Conservation (phyloP, 2,888 invertebrate species). For the Torymus tubicola region DNA sequence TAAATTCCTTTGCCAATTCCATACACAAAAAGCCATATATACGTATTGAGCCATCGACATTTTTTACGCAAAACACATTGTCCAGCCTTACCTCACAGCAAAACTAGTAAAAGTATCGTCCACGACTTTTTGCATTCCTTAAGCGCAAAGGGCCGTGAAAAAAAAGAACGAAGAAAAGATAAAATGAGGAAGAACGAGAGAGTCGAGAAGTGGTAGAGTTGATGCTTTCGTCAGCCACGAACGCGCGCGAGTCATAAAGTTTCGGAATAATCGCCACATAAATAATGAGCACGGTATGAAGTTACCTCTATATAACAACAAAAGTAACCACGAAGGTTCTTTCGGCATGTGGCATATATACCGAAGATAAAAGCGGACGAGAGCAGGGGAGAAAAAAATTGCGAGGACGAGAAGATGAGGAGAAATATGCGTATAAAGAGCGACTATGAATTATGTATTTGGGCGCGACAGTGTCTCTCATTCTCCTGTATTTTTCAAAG, state of each 20-base stretch:
- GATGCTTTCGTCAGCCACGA: slow-evolving; percentile 46
- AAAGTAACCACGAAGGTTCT: slow-evolving; percentile 62
- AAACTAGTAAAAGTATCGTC: no score
- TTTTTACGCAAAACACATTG: no score
- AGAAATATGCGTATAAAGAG: slow-evolving; percentile 11
- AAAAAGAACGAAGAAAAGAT: not conserved
- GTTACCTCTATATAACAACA: slow-evolving; percentile 64
- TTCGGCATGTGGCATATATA: not conserved
- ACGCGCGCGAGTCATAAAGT: slow-evolving; percentile 50
- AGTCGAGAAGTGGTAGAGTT: slow-evolving; percentile 22
- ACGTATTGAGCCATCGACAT: not conserved
- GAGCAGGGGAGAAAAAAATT: slow-evolving; percentile 17
- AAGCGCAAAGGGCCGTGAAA: not conserved
- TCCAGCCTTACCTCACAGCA: no score
- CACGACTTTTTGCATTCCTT: not conserved
- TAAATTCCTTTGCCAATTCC: not conserved
- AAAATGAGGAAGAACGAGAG: not conserved
- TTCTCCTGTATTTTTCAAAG: slow-evolving; percentile 57
- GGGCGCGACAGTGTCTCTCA: slow-evolving; percentile 30
- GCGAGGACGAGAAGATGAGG: not conserved
- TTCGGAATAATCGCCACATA: slow-evolving; percentile 64
- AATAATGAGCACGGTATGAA: slow-evolving; percentile 64
- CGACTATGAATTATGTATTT: slow-evolving; percentile 67
- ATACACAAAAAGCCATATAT: not conserved
- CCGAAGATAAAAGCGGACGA: slow-evolving; percentile 33